phyloP scores from a whole-genome alignment of 2,797 vertebrate species.

The Molossus alvarezi region DNA sequence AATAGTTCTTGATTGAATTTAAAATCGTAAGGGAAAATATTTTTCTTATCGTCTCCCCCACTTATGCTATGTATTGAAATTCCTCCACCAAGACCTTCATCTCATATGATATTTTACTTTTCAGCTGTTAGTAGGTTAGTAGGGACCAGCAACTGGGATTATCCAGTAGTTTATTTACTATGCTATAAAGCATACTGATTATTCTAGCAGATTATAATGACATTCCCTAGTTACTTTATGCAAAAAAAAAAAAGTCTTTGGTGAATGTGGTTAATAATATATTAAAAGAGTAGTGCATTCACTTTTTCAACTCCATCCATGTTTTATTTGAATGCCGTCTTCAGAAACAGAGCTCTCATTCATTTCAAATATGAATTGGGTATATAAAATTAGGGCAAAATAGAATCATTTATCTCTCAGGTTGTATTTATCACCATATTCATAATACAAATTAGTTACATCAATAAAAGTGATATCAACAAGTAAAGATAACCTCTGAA shows the following conservation, averaged over 20 bases:
- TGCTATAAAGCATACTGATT: neutral
- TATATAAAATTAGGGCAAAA: conserved; percentile 66
- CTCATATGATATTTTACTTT: neutral
- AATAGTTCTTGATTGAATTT: conserved; percentile 2
- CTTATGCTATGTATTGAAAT: conserved; percentile 1
- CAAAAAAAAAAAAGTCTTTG: conserved; percentile 31
- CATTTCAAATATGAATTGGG: conserved; percentile 61
- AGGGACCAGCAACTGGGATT: neutral
- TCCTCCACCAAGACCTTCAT: neutral
- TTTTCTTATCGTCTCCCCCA: neutral
- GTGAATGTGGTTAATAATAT: conserved; percentile 31
- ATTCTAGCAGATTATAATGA: neutral
- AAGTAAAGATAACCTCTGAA: conserved; percentile 51
- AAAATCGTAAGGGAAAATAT: neutral
- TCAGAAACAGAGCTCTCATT: conserved; percentile 60
- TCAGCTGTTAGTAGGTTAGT: neutral
- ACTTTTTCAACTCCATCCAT: conserved; percentile 56
- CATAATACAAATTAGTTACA: conserved; percentile 53
- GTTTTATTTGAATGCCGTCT: conserved; percentile 57
- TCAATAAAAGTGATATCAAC: conserved; percentile 46
- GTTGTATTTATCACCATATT: conserved; percentile 55
- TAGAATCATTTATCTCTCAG: conserved; percentile 67
- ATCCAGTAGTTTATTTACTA: neutral
- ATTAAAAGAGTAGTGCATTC: conserved; percentile 27
- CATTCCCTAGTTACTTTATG: neutral